These are phyloP conservation scores for Macroteleia sp. DNA, from an alignment of 2,888 invertebrate genomes.

Conservation along the genomic window DNA sequence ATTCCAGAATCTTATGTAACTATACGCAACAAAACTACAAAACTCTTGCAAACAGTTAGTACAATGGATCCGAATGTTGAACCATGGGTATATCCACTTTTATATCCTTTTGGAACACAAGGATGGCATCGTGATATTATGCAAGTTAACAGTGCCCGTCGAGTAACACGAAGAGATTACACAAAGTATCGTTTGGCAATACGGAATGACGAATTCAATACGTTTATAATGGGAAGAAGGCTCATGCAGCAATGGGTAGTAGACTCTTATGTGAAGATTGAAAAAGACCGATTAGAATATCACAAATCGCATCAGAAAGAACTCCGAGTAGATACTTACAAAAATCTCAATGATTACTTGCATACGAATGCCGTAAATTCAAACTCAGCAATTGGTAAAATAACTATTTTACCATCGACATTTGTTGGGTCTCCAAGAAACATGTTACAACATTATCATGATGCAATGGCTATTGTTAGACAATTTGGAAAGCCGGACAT, in stretches of 20 bases:
- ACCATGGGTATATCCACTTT: slow-evolving; percentile 51
- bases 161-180: slow-evolving; percentile 16
- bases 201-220: slow-evolving; percentile 25
- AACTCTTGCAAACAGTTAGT: slow-evolving; percentile 36
- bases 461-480: no score
- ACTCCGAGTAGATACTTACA: slow-evolving; percentile 40
- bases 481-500: no score
- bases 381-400: background rate
- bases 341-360: slow-evolving; percentile 43
- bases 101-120: slow-evolving; percentile 58
- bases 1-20: slow-evolving; percentile 31
- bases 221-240: slow-evolving; percentile 27
- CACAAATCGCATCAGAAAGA: slow-evolving; percentile 37
- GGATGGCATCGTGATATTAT: slow-evolving; percentile 48
- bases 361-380: slow-evolving; percentile 1
- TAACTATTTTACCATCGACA: slow-evolving; percentile 2
- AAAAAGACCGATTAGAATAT: slow-evolving; percentile 9
- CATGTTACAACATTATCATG: no score
- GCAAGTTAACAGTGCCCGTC: background rate
- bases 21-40: slow-evolving; percentile 31
- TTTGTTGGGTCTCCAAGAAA: no score
- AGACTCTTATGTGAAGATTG: slow-evolving; percentile 24
- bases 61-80: slow-evolving; percentile 7
- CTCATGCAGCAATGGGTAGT: slow-evolving; percentile 9
- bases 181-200: slow-evolving; percentile 22